Percentiles rank a stretch among this genome's conserved stretches.
These are phyloP conservation scores for Spea bombifrons DNA, from an alignment of 2,113 vertebrate species.

Conservation along the genomic window DNA sequence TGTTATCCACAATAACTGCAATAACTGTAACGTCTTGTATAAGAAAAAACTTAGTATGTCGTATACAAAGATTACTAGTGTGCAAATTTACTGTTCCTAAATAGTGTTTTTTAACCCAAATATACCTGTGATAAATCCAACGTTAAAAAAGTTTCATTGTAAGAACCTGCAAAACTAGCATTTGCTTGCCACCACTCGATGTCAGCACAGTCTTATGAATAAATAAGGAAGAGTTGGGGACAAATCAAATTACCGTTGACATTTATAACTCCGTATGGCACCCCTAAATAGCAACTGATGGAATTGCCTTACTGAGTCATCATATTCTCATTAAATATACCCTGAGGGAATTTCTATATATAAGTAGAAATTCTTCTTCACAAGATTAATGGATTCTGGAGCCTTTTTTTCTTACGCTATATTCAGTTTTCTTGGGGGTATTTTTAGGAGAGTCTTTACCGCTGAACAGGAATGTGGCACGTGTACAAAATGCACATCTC, in stretches of 20 bases:
- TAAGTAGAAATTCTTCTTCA: conserved; percentile 34
- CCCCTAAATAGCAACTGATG: conserved; percentile 9
- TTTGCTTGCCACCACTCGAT: not conserved
- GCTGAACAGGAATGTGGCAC: not conserved
- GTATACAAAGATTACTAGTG: not conserved
- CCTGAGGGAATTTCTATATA: conserved; percentile 24
- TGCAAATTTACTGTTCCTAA: not conserved
- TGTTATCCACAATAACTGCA: not conserved
- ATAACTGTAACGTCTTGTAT: not conserved
- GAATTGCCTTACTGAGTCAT: conserved; percentile 30
- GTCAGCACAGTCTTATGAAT: not conserved
- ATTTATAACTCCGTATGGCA: not conserved
- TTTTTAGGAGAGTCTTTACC: conserved; percentile 18
- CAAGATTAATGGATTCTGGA: conserved; percentile 1
- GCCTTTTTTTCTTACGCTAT: not conserved
- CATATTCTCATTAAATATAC: conserved; percentile 35
- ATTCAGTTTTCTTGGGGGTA: conserved; percentile 17
- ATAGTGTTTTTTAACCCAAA: not conserved
- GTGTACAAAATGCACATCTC: not conserved
- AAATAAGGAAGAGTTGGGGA: not conserved
- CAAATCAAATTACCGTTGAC: not conserved
- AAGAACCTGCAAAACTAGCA: not conserved
- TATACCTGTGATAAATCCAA: not conserved
- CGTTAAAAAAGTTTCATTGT: no score
- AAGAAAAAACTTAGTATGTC: not conserved